phyloP scores from a whole-genome alignment of 92 coral and sea anemone genomes.

The Zoanthus solanderi region DNA sequence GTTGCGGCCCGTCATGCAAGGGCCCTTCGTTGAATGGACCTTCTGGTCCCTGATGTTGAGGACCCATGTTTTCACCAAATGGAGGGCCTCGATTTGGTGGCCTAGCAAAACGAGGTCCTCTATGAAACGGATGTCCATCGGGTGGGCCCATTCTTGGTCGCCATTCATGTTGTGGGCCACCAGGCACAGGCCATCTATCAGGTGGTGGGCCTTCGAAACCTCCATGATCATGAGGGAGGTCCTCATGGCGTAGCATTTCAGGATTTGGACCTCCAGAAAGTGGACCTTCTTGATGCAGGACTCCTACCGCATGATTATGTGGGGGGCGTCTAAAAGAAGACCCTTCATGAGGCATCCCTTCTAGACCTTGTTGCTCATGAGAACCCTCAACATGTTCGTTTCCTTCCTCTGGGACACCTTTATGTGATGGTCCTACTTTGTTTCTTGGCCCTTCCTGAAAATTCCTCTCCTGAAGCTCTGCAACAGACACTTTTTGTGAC shows the following conservation, averaged over 20 bases:
- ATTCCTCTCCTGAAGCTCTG: conserved; percentile 7
- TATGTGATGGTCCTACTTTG: conserved; percentile 5
- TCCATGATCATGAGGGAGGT: background rate
- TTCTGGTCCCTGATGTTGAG: conserved; percentile 18
- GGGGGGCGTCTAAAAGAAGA: background rate
- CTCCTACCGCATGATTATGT: background rate
- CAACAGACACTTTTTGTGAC: conserved; percentile 21
- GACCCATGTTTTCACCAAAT: background rate
- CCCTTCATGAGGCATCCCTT: conserved; percentile 19
- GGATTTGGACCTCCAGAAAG: conserved; percentile 41
- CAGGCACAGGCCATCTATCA: background rate
- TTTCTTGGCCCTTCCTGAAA: conserved; percentile 6
- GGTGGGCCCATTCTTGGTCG: conserved; percentile 19
- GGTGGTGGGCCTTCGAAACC: background rate
- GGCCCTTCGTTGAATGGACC: conserved; percentile 31
- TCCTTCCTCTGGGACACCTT: background rate
- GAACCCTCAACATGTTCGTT: background rate
- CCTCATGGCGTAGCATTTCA: conserved; percentile 15
- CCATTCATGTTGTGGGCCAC: conserved; percentile 20
- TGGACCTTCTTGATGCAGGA: conserved; percentile 38
- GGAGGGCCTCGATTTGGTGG: conserved; percentile 31
- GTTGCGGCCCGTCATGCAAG: conserved; percentile 49
- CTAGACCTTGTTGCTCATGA: conserved; percentile 19
- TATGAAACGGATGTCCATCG: conserved; percentile 8
- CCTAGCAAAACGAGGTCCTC: background rate